Base-by-base conservation (phyloP, 2,113 vertebrate species). In the Diphyllodes magnificus region DNA sequence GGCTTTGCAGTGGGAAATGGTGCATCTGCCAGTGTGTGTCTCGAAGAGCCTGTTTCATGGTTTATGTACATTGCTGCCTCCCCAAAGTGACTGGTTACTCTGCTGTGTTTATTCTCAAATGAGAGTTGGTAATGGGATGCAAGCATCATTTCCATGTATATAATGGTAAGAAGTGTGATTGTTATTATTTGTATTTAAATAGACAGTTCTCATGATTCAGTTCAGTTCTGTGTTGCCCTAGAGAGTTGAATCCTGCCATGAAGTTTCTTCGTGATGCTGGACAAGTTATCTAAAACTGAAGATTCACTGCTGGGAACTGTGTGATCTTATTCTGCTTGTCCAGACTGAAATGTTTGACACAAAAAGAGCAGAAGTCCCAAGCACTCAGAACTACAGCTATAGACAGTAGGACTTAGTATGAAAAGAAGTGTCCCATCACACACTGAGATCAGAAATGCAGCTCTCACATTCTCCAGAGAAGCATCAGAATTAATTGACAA, bases 21-120 rank as follows among this genome's bases (percentile, higher is more conserved):
- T 57, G 5, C 33, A 4, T 53, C 6, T 18, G 24, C 35, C 54
- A 69, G 0, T 7, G 15, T 70, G 18, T 35, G 14, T 56, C 31
- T 73, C 2, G 0, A 53, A 37, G 30, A 56, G 6, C 33, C 7
- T 6, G 0, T 35, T 81, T n/a, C 51, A 31, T 25, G 19, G 27
- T 77, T 77, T 64, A 8, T 49, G 15, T 65, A 22, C 22, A 18
- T 40, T 68, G 30, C 44, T 86, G 2, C 12, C 14, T 63, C 19
- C 21, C 4, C 2, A 2, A 21, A 60, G 49, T 56, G 30, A 33
- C 3, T 50, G 33, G 15, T 69, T 86, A 39, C 33, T 76, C 18
- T 1, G 0, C 6, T 65, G 24, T 15, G 8, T 54, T 73, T 79
- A 12, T 87, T 94, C 84, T 85, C 35, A 75, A 59, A 33, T 1